Evolutionary conservation across 2,797 vertebrate genomes (phyloP).

Genomic region (Argentina silus): DNA sequence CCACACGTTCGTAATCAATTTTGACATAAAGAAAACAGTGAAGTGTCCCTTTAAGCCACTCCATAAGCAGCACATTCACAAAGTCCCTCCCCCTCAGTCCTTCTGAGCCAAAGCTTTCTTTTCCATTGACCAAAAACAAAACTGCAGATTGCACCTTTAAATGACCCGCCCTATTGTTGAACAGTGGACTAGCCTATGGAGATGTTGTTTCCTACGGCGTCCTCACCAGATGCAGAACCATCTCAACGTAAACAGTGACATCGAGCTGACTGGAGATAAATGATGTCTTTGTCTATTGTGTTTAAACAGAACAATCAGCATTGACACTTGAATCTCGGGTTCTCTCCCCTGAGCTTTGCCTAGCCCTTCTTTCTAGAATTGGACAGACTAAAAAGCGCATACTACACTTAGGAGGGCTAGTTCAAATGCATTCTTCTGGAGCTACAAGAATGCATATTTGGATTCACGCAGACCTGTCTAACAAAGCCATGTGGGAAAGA

Average conservation of each 20-base stretch:
- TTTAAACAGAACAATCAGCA: conserved; percentile 60
- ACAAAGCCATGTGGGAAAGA: neutral
- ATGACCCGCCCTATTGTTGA: no score
- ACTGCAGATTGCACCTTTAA: no score
- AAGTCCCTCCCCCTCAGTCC: no score
- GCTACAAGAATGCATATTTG: neutral
- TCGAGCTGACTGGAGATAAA: conserved; percentile 68
- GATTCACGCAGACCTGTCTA: neutral
- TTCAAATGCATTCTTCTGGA: neutral
- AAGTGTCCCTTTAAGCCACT: no score
- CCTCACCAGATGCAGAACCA: conserved; percentile 58
- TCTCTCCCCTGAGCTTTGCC: conserved; percentile 51
- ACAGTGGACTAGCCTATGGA: conserved; percentile 40
- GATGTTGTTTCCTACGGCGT: conserved; percentile 50
- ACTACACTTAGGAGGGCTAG: neutral
- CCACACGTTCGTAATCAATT: no score
- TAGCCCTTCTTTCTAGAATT: conserved; percentile 13
- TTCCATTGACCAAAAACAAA: no score
- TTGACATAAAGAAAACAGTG: no score
- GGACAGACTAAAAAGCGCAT: neutral
- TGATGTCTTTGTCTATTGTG: conserved; percentile 74
- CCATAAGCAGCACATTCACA: no score
- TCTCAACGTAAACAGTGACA: conserved; percentile 67
- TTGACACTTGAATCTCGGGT: conserved; percentile 47
- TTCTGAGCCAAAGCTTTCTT: no score